phyloP scores from a whole-genome alignment of 2,888 invertebrate species.

The Parapristionchus giblindavisi region DNA sequence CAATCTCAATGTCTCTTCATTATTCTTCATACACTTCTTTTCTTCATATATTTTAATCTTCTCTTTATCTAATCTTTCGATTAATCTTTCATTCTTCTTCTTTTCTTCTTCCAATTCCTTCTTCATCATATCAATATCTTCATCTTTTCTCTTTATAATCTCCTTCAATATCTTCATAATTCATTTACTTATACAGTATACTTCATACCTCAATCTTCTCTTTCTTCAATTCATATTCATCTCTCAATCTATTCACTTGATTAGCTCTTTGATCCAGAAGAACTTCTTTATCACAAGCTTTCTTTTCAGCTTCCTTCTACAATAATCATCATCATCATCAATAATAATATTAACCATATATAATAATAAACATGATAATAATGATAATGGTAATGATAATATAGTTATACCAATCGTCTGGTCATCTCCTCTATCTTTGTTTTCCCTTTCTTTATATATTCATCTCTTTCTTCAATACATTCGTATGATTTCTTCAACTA shows the following conservation, averaged over 20 bases:
- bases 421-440: not conserved
- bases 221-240: not conserved
- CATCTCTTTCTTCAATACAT: constrained; percentile 1
- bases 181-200: too few species aligned
- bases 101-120: too few species aligned
- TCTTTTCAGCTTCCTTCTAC: not conserved
- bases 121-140: not conserved
- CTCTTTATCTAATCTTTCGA: too few species aligned
- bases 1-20: too few species aligned
- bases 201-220: too few species aligned
- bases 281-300: not conserved
- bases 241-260: not conserved
- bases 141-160: not conserved
- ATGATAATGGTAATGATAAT: not conserved
- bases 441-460: not conserved
- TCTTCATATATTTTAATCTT: too few species aligned
- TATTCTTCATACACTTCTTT: too few species aligned
- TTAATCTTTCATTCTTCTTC: too few species aligned
- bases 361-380: not conserved
- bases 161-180: too few species aligned
- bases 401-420: not conserved
- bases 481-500: constrained; percentile 1
- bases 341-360: too few species aligned
- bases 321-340: not conserved
- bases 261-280: not conserved